Percentiles rank a stretch among this genome's conserved stretches.
Evolutionary conservation across 2,113 vertebrate genomes (phyloP).

Genomic region (Trachemys scripta): DNA sequence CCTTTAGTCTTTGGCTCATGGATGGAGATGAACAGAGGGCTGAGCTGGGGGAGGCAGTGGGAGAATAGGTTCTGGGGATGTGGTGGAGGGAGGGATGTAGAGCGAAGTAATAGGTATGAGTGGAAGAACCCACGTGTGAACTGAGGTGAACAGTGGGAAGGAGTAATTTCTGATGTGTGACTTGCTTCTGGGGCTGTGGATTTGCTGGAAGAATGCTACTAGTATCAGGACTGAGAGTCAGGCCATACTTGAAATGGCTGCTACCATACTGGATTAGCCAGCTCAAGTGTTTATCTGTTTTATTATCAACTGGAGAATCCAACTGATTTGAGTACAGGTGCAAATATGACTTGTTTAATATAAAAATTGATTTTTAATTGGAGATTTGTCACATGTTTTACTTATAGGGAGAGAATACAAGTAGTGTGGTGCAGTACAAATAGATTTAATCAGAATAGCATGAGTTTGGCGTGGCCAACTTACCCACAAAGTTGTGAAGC

Average conservation of each 20-base stretch:
- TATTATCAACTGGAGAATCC: background rate
- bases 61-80: background rate
- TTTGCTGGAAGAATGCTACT: background rate
- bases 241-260: background rate
- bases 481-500: background rate
- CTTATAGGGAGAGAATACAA: background rate
- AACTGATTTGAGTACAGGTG: constrained; percentile 9
- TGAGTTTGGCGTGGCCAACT: background rate
- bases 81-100: background rate
- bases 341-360: background rate
- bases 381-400: background rate
- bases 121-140: background rate
- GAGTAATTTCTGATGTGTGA: background rate
- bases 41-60: background rate
- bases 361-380: background rate
- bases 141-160: background rate
- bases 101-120: background rate
- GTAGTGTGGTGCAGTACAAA: background rate
- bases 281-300: background rate
- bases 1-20: background rate
- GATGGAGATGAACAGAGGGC: background rate
- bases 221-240: background rate
- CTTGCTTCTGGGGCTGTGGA: background rate
- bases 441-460: background rate
- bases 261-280: background rate